These are phyloP conservation scores for Eupeodes latifasciatus DNA, from an alignment of 2,888 invertebrate genomes.

Conservation along the genomic window DNA sequence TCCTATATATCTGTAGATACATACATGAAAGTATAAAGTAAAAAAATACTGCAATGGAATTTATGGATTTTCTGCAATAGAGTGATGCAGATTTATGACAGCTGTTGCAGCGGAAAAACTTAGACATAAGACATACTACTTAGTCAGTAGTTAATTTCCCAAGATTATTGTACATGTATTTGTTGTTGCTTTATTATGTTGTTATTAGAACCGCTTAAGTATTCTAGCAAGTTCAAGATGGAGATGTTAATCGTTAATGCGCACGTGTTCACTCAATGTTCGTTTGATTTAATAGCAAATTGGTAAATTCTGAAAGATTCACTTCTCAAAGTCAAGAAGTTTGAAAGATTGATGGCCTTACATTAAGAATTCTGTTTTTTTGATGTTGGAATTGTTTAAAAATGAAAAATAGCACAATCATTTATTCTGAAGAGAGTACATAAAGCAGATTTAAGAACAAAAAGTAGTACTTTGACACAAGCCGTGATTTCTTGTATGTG, in stretches of 20 bases:
- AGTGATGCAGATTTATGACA: constrained; percentile 41
- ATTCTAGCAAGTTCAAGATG: constrained; percentile 37
- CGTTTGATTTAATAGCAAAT: neutral
- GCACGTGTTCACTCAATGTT: constrained; percentile 19
- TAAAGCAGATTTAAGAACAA: too few relatives aligned
- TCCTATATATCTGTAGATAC: neutral
- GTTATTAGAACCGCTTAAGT: neutral
- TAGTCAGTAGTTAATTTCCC: neutral
- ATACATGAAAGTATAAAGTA: neutral
- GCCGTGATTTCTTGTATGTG: too few relatives aligned
- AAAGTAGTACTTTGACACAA: too few relatives aligned
- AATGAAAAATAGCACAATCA: neutral
- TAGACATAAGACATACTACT: neutral
- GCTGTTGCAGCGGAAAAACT: constrained; percentile 21
- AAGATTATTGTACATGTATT: neutral
- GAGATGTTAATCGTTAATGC: constrained; percentile 25
- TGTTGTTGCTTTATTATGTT: neutral
- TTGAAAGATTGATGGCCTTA: neutral
- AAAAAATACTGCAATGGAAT: constrained; percentile 6
- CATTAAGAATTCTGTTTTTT: neutral
- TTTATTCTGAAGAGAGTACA: too few relatives aligned
- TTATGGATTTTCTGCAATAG: constrained; percentile 40
- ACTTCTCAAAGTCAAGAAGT: neutral
- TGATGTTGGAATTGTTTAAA: neutral
- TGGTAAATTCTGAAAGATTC: neutral